Evolutionary conservation across 2,888 invertebrate species (phyloP), one percentile per base, ranked within the genome.

Genomic region (Drosophila mulleri): DNA sequence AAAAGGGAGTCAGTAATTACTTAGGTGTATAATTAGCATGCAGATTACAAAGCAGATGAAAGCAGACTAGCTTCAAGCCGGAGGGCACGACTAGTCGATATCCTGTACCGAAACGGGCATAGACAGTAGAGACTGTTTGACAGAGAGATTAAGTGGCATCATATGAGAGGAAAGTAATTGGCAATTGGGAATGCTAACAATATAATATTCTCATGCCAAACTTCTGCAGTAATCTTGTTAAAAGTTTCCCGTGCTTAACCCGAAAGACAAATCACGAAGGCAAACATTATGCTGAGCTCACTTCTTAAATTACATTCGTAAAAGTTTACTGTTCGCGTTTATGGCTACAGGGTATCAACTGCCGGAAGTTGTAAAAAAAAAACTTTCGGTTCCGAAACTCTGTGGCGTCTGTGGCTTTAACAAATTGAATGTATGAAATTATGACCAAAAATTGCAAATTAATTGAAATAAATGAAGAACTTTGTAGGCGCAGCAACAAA

Each of bases 381-480:
- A 56, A 54, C 14, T 56, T 44, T 29, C 3, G n/a, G 18, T 18
- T 42, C 9, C 11, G 3, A 18, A 42, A 18, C 45, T 45, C 37
- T 59, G 59, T 12, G 26, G 11, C 9, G 47, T 59, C 29, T 29
- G 29, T 5, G 37, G 18, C 6, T 44, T 35, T n/a, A 57, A 41
- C 47, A 66, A 67, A 75, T 70, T 68, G 56, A 39, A 59, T 65
- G 56, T 65, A 75, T 70, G 53, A 59, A 78, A 80, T 84, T 82
- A 76, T 82, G 69, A 18, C 52, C 42, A 45, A 74, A 82, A 82
- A 86, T 82, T 69, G 56, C 56, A 72, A 83, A 79, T 73, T 84
- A 82, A 84, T 83, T 86, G 78, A 83, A 86, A 83, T 70, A 48
- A 80, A 83, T 82, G 80, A 47, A 53, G 32, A 70, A 69, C 68